Percentiles rank a stretch among this genome's conserved stretches.
phyloP scores from a whole-genome alignment of 2,888 invertebrate genomes.

The Caenorhabditis drosophilae region DNA sequence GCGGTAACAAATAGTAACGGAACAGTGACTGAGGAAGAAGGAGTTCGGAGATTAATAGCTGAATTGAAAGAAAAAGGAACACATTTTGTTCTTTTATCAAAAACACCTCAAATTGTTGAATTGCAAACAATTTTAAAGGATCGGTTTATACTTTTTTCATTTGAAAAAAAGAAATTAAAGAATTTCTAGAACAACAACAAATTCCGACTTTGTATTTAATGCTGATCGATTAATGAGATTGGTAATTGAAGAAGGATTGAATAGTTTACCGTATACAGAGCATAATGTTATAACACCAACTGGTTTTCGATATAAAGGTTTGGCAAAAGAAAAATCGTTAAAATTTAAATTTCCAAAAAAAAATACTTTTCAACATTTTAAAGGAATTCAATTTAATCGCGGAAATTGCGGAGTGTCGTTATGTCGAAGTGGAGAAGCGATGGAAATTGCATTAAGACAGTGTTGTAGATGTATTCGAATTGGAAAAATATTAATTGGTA shows the following conservation, averaged over 20 bases:
- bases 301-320: slow-evolving; percentile 66
- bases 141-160: slow-evolving; percentile 35
- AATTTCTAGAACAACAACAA: slow-evolving; percentile 80
- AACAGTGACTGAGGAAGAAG: slow-evolving; percentile 17
- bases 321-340: neutral
- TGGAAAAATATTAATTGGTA: slow-evolving; percentile 90
- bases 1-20: slow-evolving; percentile 2
- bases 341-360: neutral
- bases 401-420: slow-evolving; percentile 99
- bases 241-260: slow-evolving; percentile 95
- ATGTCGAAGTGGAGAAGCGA: slow-evolving; percentile 84
- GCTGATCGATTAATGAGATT: slow-evolving; percentile 94
- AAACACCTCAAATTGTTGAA: slow-evolving; percentile 56
- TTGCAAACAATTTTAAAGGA: slow-evolving; percentile 64
- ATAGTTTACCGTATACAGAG: slow-evolving; percentile 91
- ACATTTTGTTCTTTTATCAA: slow-evolving; percentile 49
- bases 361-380: neutral
- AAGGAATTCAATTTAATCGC: slow-evolving; percentile 88
- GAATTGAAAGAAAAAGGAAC: slow-evolving; percentile 27
- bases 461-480: slow-evolving; percentile 98
- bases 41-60: slow-evolving; percentile 12
- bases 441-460: slow-evolving; percentile 84
- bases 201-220: slow-evolving; percentile 97
- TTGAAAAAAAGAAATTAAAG: neutral
- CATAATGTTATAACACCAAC: slow-evolving; percentile 91